Percentiles rank a stretch among this genome's conserved stretches.
Conservation (phyloP, 2,888 invertebrate genomes). For the Drosophila ochracea region DNA sequence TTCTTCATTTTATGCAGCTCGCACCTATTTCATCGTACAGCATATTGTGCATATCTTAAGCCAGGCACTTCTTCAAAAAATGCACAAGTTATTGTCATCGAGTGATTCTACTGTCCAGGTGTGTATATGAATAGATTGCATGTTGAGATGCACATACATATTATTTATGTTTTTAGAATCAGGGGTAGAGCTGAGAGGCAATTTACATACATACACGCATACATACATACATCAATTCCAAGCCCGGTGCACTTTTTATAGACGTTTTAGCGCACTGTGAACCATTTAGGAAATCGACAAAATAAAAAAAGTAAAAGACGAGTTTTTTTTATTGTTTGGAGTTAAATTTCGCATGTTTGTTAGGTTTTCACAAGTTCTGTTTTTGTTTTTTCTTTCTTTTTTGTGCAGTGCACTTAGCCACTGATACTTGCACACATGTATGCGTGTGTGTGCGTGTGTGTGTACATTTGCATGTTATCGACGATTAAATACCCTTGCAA, state of each 20-base stretch:
- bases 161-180: background rate
- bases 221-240: background rate
- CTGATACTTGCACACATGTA: background rate
- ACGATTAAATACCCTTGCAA: background rate
- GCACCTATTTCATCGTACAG: background rate
- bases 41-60: too few relatives aligned
- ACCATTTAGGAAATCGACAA: slow-evolving; percentile 2
- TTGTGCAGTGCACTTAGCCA: slow-evolving; percentile 4
- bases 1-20: background rate
- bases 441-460: background rate
- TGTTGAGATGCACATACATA: background rate
- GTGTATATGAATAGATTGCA: background rate
- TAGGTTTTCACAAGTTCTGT: slow-evolving; percentile 22
- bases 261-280: slow-evolving; percentile 20
- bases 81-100: too few relatives aligned
- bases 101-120: too few relatives aligned
- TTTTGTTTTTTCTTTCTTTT: background rate
- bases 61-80: too few relatives aligned
- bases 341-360: slow-evolving; percentile 20
- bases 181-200: too few relatives aligned
- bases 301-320: slow-evolving; percentile 5
- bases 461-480: background rate
- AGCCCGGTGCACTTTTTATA: slow-evolving; percentile 10
- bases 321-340: slow-evolving; percentile 4
- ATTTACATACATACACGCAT: background rate